A percentile compares a stretch with the other conserved stretches of the same genome.
phyloP scores from a whole-genome alignment of 2,888 invertebrate species.

The Ophioninae sp. region DNA sequence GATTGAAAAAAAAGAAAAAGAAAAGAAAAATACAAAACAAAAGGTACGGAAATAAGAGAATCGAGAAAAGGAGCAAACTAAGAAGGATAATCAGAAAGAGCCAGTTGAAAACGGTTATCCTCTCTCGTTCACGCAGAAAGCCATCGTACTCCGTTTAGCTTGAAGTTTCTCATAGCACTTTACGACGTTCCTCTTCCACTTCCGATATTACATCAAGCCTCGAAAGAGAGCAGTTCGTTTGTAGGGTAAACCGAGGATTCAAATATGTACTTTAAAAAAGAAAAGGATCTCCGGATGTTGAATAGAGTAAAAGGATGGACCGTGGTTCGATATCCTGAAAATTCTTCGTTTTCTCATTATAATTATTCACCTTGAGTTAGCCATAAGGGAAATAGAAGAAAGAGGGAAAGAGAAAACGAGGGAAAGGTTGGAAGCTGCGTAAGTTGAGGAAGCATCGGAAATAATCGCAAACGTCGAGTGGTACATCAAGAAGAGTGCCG shows the following conservation, averaged over 20 bases:
- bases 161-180: conserved; percentile 4
- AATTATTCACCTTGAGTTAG: conserved; percentile 13
- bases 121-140: background rate
- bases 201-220: background rate
- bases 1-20: too few species aligned
- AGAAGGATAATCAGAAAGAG: background rate
- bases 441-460: conserved; percentile 29
- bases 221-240: conserved; percentile 9
- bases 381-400: background rate
- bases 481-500: conserved; percentile 33
- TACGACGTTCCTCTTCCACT: background rate
- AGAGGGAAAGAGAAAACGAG: background rate
- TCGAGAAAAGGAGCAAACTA: background rate
- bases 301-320: background rate
- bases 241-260: conserved; percentile 2
- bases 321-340: background rate
- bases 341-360: conserved; percentile 22
- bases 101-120: background rate
- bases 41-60: background rate
- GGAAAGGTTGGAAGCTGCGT: too few species aligned
- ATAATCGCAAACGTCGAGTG: conserved; percentile 37
- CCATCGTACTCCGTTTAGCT: background rate
- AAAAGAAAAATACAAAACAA: too few species aligned
- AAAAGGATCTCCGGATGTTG: background rate
- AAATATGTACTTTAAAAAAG: background rate